Conservation (phyloP, 2,113 vertebrate genomes). For the Riparia riparia region DNA sequence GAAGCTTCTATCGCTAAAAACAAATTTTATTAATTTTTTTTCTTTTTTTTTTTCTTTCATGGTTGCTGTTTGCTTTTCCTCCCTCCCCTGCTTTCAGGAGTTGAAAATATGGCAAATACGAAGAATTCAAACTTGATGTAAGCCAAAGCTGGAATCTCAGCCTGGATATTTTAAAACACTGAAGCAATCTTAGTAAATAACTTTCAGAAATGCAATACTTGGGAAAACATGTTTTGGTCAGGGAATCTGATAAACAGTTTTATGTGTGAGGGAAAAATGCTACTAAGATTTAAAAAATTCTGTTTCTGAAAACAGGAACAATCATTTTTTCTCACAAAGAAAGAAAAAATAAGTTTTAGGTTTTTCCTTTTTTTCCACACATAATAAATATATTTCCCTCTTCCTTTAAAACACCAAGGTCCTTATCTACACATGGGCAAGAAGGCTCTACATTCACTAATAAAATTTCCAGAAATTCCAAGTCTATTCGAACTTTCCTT, state of each 20-base stretch:
- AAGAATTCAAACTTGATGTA: background rate
- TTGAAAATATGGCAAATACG: conserved; percentile 1
- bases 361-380: background rate
- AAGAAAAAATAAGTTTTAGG: background rate
- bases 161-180: background rate
- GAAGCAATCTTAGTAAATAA: background rate
- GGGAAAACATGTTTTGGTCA: background rate
- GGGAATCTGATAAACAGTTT: background rate
- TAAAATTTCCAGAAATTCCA: conserved; percentile 38
- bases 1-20: background rate
- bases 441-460: conserved; percentile 5
- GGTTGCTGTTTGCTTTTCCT: background rate
- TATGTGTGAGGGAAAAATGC: background rate
- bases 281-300: background rate
- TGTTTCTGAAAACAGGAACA: background rate
- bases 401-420: background rate
- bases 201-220: background rate
- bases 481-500: conserved; percentile 40
- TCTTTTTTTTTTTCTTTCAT: background rate
- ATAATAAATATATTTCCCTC: background rate
- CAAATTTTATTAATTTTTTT: background rate
- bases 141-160: conserved; percentile 4
- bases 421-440: background rate
- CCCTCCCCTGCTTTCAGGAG: background rate
- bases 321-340: background rate